Base-by-base conservation (phyloP, 2,888 invertebrate genomes). In the Doris montereyensis region DNA sequence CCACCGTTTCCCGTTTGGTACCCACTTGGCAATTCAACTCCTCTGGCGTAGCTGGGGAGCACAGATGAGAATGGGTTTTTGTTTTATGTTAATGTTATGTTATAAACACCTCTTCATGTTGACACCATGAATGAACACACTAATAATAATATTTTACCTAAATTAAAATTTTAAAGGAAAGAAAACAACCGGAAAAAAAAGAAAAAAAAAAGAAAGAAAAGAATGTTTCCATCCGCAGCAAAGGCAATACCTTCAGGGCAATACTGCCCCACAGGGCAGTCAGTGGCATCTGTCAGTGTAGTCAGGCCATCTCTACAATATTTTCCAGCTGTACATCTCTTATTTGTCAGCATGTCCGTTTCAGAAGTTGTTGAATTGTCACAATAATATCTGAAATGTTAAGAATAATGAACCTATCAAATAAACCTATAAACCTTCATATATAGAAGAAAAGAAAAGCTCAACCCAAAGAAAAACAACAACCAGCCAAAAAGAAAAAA, bases 361-460 rank as follows among this genome's bases (percentile, higher is more conserved):
- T 89, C 86, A n/a, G 89, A 87, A 13, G 90, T 90, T 0, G 88
- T 87, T 0, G 62, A 84, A 83, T 88, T 89, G 84, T 90, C 89
- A 86, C 90, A 90, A 82, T 90, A 90, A 81, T 90, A 85, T 5
- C 89, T 89, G n/a, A n/a, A n/a, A n/a, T n/a, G n/a, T n/a, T n/a
- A n/a, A n/a, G n/a, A n/a, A n/a, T n/a, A n/a, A n/a, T n/a, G n/a
- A n/a, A n/a, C n/a, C n/a, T n/a, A n/a, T n/a, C n/a, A n/a, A n/a
- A n/a, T n/a, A n/a, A n/a, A n/a, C n/a, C n/a, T n/a, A n/a, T n/a
- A n/a, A n/a, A n/a, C n/a, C n/a, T n/a, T n/a, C n/a, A n/a, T n/a
- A n/a, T n/a, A n/a, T n/a, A n/a, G n/a, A n/a, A n/a, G n/a, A n/a
- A n/a, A n/a, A n/a, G n/a, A n/a, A n/a, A n/a, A n/a, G n/a, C n/a